These are phyloP conservation scores for Bos javanicus DNA, from an alignment of 2,113 vertebrate genomes.

Conservation along the genomic window DNA sequence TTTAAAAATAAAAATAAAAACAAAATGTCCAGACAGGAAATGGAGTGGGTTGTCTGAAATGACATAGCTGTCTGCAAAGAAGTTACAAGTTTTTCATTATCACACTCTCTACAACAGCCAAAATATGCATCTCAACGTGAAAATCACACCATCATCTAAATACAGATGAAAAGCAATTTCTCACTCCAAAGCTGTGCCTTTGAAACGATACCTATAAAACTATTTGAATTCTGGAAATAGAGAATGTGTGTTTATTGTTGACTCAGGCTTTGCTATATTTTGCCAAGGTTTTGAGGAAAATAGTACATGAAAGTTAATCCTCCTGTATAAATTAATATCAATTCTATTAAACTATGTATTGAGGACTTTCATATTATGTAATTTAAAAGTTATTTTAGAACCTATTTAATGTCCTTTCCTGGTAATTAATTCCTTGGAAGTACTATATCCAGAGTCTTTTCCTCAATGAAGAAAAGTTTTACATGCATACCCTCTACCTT, in stretches of 20 bases:
- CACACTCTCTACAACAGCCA: not conserved
- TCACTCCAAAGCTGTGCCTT: not conserved
- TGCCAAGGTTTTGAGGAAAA: not conserved
- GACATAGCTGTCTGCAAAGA: constrained; percentile 50
- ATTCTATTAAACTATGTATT: not conserved
- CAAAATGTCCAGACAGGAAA: constrained; percentile 66
- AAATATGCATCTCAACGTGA: constrained; percentile 46
- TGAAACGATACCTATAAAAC: not conserved
- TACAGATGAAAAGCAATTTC: not conserved
- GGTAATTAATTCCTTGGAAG: not conserved
- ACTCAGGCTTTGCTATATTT: not conserved
- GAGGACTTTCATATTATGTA: not conserved
- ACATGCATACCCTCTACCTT: not conserved
- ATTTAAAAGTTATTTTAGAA: not conserved
- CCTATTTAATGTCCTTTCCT: not conserved
- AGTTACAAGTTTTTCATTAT: constrained; percentile 63
- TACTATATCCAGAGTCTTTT: not conserved
- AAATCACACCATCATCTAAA: not conserved
- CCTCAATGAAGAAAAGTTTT: not conserved
- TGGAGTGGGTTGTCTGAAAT: constrained; percentile 35
- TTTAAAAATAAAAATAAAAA: constrained; percentile 60
- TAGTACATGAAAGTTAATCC: not conserved
- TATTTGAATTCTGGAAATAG: not conserved
- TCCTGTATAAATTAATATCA: not conserved
- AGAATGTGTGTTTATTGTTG: not conserved